Evolutionary conservation across 2,797 vertebrate genomes (phyloP).

Genomic region (Telmatherina bonti): DNA sequence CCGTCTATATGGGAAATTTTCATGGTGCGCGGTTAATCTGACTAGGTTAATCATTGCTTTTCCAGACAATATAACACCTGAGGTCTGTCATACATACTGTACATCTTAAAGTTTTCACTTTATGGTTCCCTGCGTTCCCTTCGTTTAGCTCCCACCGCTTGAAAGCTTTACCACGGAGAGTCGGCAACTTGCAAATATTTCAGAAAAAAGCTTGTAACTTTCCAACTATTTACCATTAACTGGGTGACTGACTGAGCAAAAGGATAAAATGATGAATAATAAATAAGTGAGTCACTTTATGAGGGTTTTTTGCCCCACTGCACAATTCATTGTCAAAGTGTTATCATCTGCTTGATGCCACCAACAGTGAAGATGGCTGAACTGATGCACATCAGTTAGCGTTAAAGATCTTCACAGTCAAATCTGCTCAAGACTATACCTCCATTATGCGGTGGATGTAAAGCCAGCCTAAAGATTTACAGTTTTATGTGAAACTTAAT

Average conservation of each 20-base stretch:
- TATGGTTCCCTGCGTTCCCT: neutral
- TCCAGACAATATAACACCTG: constrained; percentile 25
- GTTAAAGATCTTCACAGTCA: neutral
- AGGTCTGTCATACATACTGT: constrained; percentile 7
- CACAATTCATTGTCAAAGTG: constrained; percentile 12
- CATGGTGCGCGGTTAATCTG: constrained; percentile 7
- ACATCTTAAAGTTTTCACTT: constrained; percentile 14
- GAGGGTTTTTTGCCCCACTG: neutral
- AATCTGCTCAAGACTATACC: neutral
- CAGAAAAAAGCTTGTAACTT: neutral
- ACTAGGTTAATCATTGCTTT: constrained; percentile 34
- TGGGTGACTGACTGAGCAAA: constrained; percentile 11
- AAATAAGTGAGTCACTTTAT: constrained; percentile 9
- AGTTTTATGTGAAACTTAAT: neutral
- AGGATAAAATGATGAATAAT: constrained; percentile 11
- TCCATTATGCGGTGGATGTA: neutral
- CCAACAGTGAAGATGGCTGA: neutral
- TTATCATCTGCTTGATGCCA: constrained; percentile 8
- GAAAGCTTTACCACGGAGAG: neutral
- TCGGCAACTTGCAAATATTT: constrained; percentile 5
- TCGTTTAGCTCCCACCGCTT: neutral
- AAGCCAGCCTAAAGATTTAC: neutral
- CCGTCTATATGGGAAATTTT: constrained; percentile 29
- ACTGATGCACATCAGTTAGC: neutral
- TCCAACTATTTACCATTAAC: constrained; percentile 6